Percentiles rank a stretch among this genome's conserved stretches.
These are phyloP conservation scores for Catostylus mosaicus DNA, from an alignment of 30 jellyfish, hydroid and myxozoan species.

Conservation along the genomic window DNA sequence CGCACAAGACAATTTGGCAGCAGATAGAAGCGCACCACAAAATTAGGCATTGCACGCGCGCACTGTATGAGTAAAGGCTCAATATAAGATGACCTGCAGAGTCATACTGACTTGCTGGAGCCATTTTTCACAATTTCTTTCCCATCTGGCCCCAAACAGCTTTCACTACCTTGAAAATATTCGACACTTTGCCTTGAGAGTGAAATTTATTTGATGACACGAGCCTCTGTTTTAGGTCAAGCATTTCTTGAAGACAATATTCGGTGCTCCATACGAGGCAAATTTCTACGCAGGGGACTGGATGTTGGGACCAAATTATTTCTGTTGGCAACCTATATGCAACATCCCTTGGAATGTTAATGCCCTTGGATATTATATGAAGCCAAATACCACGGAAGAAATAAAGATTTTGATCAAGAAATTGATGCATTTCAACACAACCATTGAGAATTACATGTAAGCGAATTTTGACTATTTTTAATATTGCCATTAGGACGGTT, in stretches of 20 bases:
- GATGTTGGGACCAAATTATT: slow-evolving; percentile 97
- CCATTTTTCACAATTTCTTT: too few species aligned
- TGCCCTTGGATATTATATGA: slow-evolving; percentile 48
- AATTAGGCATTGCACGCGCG: too few species aligned
- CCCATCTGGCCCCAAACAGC: too few species aligned
- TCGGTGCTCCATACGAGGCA: slow-evolving; percentile 78
- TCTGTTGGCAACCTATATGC: slow-evolving; percentile 91
- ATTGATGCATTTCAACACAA: slow-evolving; percentile 35
- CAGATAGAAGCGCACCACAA: too few species aligned
- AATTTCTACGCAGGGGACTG: slow-evolving; percentile 94
- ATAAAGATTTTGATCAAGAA: slow-evolving; percentile 45
- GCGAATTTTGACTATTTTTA: neutral
- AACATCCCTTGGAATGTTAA: slow-evolving; percentile 60
- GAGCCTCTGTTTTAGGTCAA: slow-evolving; percentile 56
- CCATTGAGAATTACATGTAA: slow-evolving; percentile 82
- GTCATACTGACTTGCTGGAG: too few species aligned
- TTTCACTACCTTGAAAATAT: too few species aligned
- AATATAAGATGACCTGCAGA: too few species aligned
- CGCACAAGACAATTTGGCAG: too few species aligned
- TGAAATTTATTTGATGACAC: too few species aligned
- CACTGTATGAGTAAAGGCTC: too few species aligned
- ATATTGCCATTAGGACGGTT: too few species aligned
- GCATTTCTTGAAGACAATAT: slow-evolving; percentile 57
- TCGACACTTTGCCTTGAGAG: too few species aligned
- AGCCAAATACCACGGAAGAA: slow-evolving; percentile 67